phyloP scores from a whole-genome alignment of 92 coral and sea anemone species.

The Micromussa lordhowensis region DNA sequence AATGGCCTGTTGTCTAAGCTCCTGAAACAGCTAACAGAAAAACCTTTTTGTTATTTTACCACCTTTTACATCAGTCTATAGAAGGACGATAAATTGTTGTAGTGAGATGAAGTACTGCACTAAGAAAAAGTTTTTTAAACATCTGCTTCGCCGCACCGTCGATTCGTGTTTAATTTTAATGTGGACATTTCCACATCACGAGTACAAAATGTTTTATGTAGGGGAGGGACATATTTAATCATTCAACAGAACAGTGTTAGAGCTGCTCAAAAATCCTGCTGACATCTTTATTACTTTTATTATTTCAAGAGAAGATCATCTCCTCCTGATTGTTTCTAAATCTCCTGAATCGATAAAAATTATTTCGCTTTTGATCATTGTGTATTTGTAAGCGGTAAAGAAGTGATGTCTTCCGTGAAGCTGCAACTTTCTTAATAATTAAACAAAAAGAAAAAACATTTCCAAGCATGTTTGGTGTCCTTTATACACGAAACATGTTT shows the following conservation, averaged over 20 bases:
- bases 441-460: neutral
- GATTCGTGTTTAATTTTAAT: neutral
- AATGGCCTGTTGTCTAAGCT: no score
- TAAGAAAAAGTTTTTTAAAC: no score
- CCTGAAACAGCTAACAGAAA: no score
- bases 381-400: neutral
- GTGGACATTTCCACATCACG: neutral
- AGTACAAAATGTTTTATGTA: neutral
- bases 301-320: neutral
- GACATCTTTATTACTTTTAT: neutral
- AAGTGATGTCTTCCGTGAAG: neutral
- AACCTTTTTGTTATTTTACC: no score
- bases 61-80: no score
- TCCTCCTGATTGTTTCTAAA: neutral
- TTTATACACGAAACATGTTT: neutral
- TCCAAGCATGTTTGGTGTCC: neutral
- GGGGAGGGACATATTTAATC: neutral
- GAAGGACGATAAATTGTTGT: no score
- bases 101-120: neutral
- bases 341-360: neutral
- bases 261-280: neutral
- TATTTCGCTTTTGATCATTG: neutral
- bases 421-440: neutral
- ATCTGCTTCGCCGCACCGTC: neutral
- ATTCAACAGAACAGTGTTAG: neutral